Percentiles rank a stretch among this genome's conserved stretches.
These are phyloP conservation scores for Microctenopoma steveboyesi DNA, from an alignment of 2,797 vertebrate species.

Conservation along the genomic window DNA sequence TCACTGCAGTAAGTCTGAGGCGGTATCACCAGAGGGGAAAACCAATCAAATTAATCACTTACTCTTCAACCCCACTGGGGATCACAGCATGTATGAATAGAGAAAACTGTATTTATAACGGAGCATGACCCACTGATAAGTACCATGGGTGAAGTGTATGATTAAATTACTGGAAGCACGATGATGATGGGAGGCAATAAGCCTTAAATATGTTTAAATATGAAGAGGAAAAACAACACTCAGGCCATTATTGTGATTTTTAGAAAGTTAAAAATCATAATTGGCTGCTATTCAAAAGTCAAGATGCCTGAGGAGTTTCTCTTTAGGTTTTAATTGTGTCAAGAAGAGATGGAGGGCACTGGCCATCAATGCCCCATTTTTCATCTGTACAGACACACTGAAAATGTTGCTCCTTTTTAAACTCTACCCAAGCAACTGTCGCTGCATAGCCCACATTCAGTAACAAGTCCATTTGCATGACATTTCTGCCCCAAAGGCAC, in stretches of 20 bases:
- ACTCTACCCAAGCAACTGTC: conserved; percentile 15
- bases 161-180: conserved; percentile 66
- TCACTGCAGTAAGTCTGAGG: conserved; percentile 29
- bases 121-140: conserved; percentile 58
- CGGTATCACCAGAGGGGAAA: conserved; percentile 63
- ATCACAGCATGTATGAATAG: conserved; percentile 55
- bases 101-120: conserved; percentile 70
- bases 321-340: conserved; percentile 59
- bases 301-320: conserved; percentile 31
- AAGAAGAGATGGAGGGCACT: conserved; percentile 53
- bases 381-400: conserved; percentile 16
- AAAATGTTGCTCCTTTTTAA: conserved; percentile 29
- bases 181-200: conserved; percentile 32
- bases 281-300: conserved; percentile 28
- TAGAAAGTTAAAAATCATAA: conserved; percentile 16
- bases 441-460: conserved; percentile 17
- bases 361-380: conserved; percentile 48
- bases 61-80: conserved; percentile 70
- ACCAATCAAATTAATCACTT: conserved; percentile 80
- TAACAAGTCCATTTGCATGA: conserved; percentile 49
- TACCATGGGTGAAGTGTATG: conserved; percentile 50
- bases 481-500: conserved; percentile 42
- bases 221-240: conserved; percentile 10
- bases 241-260: conserved; percentile 1
- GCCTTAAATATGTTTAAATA: conserved; percentile 24